Percentiles rank a stretch among this genome's conserved stretches.
Conservation (phyloP, 1,140 invertebrate genomes). For the Platyura marginata region DNA sequence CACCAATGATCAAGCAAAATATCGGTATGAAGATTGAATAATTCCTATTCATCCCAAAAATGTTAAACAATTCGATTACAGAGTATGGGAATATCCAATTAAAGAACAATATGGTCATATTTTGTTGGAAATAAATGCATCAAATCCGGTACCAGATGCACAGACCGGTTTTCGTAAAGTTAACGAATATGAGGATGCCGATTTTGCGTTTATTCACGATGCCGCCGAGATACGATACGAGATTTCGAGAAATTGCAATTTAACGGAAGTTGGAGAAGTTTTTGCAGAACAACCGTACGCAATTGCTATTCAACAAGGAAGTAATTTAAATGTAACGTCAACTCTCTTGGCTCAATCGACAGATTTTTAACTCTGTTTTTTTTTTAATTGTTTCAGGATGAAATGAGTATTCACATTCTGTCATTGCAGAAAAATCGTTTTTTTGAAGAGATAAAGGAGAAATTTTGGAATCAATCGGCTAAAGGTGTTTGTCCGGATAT, state of each 20-base stretch:
- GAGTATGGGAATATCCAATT: constrained; percentile 88
- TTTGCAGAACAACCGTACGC: constrained; percentile 81
- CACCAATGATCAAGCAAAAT: constrained; percentile 45
- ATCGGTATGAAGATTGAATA: constrained; percentile 5
- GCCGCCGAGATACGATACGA: constrained; percentile 69
- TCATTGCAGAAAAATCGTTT: constrained; percentile 71
- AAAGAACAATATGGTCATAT: constrained; percentile 81
- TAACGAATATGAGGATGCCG: constrained; percentile 52
- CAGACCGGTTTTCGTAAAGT: constrained; percentile 60
- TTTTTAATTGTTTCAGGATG: constrained; percentile 34
- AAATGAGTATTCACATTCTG: constrained; percentile 58
- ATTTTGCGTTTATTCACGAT: constrained; percentile 81
- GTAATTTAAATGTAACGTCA: constrained; percentile 27
- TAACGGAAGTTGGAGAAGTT: constrained; percentile 71
- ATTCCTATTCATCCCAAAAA: neutral
- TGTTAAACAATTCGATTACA: constrained; percentile 25
- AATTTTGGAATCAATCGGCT: constrained; percentile 65
- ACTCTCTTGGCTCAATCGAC: no score
- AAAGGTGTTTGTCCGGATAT: constrained; percentile 44
- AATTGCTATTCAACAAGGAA: constrained; percentile 72
- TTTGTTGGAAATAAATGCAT: constrained; percentile 59
- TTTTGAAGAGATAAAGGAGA: constrained; percentile 53
- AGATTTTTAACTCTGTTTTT: neutral
- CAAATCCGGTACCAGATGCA: constrained; percentile 43
- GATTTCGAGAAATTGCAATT: constrained; percentile 63